These are phyloP conservation scores for Drosophila nebulosa DNA, from an alignment of 1,140 invertebrate genomes.

Conservation along the genomic window DNA sequence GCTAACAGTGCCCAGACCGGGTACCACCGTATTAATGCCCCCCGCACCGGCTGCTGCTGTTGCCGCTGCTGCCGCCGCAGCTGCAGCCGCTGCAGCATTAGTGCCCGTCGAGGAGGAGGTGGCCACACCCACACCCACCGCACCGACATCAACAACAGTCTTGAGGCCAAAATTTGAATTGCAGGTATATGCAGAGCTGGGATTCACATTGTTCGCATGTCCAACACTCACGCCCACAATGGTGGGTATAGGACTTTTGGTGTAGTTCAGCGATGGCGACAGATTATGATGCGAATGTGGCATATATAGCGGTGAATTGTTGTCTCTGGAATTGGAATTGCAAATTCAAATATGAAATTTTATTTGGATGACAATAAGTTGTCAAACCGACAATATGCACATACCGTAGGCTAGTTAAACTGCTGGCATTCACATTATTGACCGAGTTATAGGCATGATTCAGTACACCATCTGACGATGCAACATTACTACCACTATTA, in stretches of 20 bases:
- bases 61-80: conserved; percentile 21
- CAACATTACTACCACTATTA: conserved; percentile 22
- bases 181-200: conserved; percentile 67
- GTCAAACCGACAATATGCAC: neutral
- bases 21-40: conserved; percentile 37
- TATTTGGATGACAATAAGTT: neutral
- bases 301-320: conserved; percentile 75
- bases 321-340: conserved; percentile 53
- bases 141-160: conserved; percentile 36
- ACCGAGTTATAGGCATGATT: conserved; percentile 71
- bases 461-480: conserved; percentile 19
- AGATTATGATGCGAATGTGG: conserved; percentile 71
- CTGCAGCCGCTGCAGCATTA: conserved; percentile 21
- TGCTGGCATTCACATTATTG: conserved; percentile 59
- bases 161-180: conserved; percentile 67
- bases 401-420: conserved; percentile 69
- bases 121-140: conserved; percentile 29
- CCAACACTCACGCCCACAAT: conserved; percentile 45
- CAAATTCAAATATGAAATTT: too few species aligned
- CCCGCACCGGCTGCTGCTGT: conserved; percentile 27
- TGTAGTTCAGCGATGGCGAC: conserved; percentile 72
- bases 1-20: conserved; percentile 60
- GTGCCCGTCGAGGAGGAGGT: conserved; percentile 41
- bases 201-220: conserved; percentile 66
- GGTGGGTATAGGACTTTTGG: conserved; percentile 74